Conservation (phyloP, 2,797 vertebrate species). For the Sylvilagus floridanus region DNA sequence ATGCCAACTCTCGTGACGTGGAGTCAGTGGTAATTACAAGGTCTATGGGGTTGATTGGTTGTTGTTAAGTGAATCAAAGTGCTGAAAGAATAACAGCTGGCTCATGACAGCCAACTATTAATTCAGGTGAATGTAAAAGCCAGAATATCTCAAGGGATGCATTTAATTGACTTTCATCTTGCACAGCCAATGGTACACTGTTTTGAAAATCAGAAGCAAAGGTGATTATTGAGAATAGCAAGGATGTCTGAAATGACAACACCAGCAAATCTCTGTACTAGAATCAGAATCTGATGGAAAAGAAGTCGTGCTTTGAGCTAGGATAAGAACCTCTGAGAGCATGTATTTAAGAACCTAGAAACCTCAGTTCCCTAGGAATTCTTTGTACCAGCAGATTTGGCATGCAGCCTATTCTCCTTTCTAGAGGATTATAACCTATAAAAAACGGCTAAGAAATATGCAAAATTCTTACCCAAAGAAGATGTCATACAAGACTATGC, state of each 20-base stretch:
- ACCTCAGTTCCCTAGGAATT: neutral
- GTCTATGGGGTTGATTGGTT: neutral
- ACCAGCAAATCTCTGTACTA: neutral
- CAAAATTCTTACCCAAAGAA: neutral
- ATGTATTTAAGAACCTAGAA: neutral
- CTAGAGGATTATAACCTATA: neutral
- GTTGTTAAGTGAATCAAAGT: slow-evolving; percentile 3
- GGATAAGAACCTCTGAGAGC: neutral
- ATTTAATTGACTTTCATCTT: neutral
- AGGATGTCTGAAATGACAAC: neutral
- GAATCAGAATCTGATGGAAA: neutral
- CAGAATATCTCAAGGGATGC: neutral
- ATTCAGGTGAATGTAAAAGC: neutral
- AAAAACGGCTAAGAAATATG: neutral
- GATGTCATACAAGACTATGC: neutral
- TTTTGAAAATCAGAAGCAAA: slow-evolving; percentile 27
- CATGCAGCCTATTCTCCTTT: neutral
- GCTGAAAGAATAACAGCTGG: neutral
- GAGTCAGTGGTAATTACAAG: neutral
- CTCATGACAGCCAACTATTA: neutral
- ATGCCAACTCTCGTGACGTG: neutral
- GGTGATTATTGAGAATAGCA: neutral
- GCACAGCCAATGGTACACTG: neutral
- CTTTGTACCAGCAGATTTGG: neutral
- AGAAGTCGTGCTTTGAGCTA: neutral